phyloP scores from a whole-genome alignment of 2,888 invertebrate species.

The Dasypolia templi region DNA sequence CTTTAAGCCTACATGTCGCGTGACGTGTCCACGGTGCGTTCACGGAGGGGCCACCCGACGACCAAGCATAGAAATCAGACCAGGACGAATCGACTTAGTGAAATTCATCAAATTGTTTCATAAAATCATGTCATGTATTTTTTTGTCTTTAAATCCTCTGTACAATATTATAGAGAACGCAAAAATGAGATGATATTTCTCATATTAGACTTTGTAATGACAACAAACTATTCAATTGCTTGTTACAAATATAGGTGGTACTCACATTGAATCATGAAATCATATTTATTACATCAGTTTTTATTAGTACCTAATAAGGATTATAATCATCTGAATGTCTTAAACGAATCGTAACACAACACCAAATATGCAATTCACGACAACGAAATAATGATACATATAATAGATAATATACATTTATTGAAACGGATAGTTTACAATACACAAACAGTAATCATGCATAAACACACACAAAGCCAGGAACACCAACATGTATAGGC shows the following conservation, averaged over 20 bases:
- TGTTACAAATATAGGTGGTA: conserved; percentile 5
- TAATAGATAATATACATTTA: conserved; percentile 28
- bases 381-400: conserved; percentile 25
- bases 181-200: conserved; percentile 2
- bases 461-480: conserved; percentile 65
- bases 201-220: conserved; percentile 1
- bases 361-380: conserved; percentile 36
- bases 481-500: conserved; percentile 35
- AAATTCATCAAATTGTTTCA: conserved; percentile 27
- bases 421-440: conserved; percentile 51
- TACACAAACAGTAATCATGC: conserved; percentile 59
- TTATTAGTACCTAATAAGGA: neutral
- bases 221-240: conserved; percentile 4
- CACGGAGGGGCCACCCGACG: conserved; percentile 75
- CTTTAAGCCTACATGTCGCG: conserved; percentile 88
- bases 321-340: conserved; percentile 2
- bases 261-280: conserved; percentile 7
- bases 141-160: conserved; percentile 55
- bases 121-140: conserved; percentile 27
- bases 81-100: conserved; percentile 72
- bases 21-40: conserved; percentile 78
- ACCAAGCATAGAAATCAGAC: conserved; percentile 91
- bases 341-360: conserved; percentile 34
- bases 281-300: neutral
- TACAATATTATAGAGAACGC: conserved; percentile 23